Evolutionary conservation across 2,113 vertebrate genomes (phyloP).

Genomic region (Lichenostomus cassidix): DNA sequence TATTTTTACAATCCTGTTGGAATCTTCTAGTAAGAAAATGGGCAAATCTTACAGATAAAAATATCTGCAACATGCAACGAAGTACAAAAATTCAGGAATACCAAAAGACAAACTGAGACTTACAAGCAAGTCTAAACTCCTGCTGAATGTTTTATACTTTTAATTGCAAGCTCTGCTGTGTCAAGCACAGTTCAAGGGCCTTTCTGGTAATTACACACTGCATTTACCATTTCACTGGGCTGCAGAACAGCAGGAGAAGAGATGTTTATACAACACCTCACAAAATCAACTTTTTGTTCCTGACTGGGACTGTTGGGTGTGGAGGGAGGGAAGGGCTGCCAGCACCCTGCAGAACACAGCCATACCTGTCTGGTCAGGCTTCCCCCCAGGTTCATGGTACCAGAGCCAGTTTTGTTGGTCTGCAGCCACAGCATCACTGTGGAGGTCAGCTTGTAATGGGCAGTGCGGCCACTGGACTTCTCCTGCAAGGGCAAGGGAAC

Average conservation of each 20-base stretch:
- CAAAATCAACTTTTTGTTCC: neutral
- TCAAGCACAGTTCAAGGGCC: neutral
- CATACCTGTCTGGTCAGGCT: slow-evolving; percentile 97
- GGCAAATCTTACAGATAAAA: neutral
- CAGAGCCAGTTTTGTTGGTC: slow-evolving; percentile 94
- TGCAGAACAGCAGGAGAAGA: neutral
- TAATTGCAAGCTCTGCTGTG: neutral
- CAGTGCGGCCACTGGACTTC: slow-evolving; percentile 96
- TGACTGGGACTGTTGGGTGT: neutral
- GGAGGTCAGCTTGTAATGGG: slow-evolving; percentile 99
- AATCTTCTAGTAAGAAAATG: neutral
- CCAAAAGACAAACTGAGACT: neutral
- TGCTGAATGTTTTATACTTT: neutral
- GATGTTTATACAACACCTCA: neutral
- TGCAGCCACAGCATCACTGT: slow-evolving; percentile 99
- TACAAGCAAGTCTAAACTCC: neutral
- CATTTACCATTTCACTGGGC: neutral
- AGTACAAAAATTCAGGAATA: neutral
- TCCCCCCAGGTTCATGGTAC: slow-evolving; percentile 98
- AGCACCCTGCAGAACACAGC: neutral
- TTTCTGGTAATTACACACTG: neutral
- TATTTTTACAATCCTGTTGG: neutral
- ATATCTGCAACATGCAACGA: neutral
- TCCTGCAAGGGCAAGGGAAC: slow-evolving; percentile 72
- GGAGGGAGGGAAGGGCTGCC: neutral